Base-by-base conservation (phyloP, 1,140 invertebrate genomes). In the Drosophila grimshawi region DNA sequence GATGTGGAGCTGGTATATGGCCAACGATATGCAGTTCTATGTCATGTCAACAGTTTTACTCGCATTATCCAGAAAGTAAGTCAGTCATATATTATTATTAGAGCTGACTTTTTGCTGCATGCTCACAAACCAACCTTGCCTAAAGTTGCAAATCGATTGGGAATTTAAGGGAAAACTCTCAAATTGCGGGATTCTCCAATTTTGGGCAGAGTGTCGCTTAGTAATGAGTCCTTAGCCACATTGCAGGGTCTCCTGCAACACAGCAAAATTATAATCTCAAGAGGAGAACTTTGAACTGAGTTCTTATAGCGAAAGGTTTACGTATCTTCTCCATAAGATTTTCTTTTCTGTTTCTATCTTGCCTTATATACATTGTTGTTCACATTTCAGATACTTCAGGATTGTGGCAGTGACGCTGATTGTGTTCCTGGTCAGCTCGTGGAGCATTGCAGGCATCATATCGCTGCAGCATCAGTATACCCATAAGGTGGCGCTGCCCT, bases 1-100 rank as follows among this genome's bases (percentile, higher is more conserved):
- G 96, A 93, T 97, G 48, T 97, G 96, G 96, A 96, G 96, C 64
- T 97, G 96, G 96, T 98, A 98, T 89, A 97, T 98, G 95, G 96
- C 96, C 6, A 97, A 98, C 77, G 97, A 99, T 78, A 98, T 98
- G 75, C 97, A 98, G 90, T 97, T 97, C 86, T 97, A 96, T 90
- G 94, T 96, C 3, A 94, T 97, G 61, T 96, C 96, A 5, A 94
- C 95, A 41, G 92, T 97, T 55, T 86, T 97, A 4, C 92, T 97
- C 39, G 92, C 96, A 2, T 92, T 97, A n/a, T 96, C 96, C 48
- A 94, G 95, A n/a, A 96, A 95, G 95, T 97, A 93, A 93, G 39
- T 43, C 19, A 19, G 19, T 19, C 19, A 19, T 19, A 19, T 19
- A 19, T 19, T 19, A 19, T 19, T 19, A 19, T 19, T 19, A 19